Conservation (phyloP, 92 coral and sea anemone species). For the Pocillopora grandis region DNA sequence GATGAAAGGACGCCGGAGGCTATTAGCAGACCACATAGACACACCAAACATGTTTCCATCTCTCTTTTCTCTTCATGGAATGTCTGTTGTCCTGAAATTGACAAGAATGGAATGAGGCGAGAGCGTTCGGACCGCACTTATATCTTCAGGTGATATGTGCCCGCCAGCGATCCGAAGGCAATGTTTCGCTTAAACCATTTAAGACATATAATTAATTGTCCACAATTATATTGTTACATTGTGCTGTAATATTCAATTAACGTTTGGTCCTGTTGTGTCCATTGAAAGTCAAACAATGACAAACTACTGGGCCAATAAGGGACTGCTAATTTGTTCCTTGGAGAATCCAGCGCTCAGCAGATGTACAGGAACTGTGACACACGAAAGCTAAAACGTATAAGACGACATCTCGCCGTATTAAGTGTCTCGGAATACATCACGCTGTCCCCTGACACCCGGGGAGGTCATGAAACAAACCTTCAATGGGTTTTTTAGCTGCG, state of each 20-base stretch:
- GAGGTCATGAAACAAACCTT: slow-evolving; percentile 26
- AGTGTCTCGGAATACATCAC: slow-evolving; percentile 20
- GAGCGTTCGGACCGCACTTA: slow-evolving; percentile 28
- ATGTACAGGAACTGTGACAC: slow-evolving; percentile 2
- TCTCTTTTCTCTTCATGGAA: slow-evolving; percentile 54
- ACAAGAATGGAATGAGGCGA: slow-evolving; percentile 9
- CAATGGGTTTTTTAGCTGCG: slow-evolving; percentile 12
- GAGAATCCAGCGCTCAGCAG: slow-evolving; percentile 24
- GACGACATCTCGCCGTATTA: neutral
- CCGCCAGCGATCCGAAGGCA: slow-evolving; percentile 30
- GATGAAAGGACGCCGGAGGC: slow-evolving; percentile 41
- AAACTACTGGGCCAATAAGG: slow-evolving; percentile 56
- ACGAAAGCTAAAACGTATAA: neutral
- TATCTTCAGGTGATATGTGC: slow-evolving; percentile 37
- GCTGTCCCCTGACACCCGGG: slow-evolving; percentile 14
- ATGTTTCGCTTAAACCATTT: slow-evolving; percentile 61
- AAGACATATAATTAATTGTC: slow-evolving; percentile 84
- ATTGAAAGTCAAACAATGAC: slow-evolving; percentile 65
- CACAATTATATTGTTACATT: slow-evolving; percentile 89
- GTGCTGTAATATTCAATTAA: slow-evolving; percentile 88
- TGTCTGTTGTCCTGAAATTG: slow-evolving; percentile 46
- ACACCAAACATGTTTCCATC: slow-evolving; percentile 44
- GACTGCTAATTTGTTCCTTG: slow-evolving; percentile 36
- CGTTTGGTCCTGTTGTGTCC: slow-evolving; percentile 83
- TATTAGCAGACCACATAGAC: slow-evolving; percentile 40